phyloP scores from a whole-genome alignment of 2,113 vertebrate genomes.

The Macrotus californicus region DNA sequence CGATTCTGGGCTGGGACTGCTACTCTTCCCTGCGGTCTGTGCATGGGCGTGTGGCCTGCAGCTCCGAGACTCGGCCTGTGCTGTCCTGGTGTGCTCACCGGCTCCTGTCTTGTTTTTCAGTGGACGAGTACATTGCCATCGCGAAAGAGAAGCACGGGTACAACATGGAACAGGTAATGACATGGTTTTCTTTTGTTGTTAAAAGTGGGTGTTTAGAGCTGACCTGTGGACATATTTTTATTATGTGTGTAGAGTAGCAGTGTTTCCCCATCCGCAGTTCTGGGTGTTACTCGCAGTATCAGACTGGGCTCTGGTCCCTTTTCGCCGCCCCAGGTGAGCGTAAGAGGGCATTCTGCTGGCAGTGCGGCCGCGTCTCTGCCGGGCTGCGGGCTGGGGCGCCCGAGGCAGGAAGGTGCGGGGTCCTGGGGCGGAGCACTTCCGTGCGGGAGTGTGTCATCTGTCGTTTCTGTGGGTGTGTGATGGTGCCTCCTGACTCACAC shows the following conservation, averaged over 20 bases:
- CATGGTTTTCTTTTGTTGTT: background rate
- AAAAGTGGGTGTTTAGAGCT: background rate
- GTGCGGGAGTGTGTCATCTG: background rate
- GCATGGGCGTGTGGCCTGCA: too few relatives aligned
- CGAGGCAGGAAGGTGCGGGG: rapidly evolving
- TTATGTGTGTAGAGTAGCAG: background rate
- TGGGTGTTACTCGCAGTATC: background rate
- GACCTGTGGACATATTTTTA: background rate
- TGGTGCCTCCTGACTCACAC: background rate
- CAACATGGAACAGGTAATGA: conserved; percentile 96
- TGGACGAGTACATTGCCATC: conserved; percentile 95
- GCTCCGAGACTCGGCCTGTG: rapidly evolving
- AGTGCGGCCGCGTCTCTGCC: background rate
- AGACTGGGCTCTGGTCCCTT: too few relatives aligned
- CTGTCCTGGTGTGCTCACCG: background rate
- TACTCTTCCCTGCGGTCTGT: background rate
- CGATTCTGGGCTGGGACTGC: rapidly evolving
- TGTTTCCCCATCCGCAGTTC: background rate
- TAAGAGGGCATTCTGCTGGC: background rate
- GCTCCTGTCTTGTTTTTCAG: conserved; percentile 79
- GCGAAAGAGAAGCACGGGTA: conserved; percentile 98
- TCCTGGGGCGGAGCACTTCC: rapidly evolving
- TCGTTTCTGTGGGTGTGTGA: background rate
- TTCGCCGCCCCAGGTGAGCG: rapidly evolving
- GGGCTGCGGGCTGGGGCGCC: rapidly evolving